Evolutionary conservation across 2,888 invertebrate species (phyloP).

Genomic region (Phengaris arion): DNA sequence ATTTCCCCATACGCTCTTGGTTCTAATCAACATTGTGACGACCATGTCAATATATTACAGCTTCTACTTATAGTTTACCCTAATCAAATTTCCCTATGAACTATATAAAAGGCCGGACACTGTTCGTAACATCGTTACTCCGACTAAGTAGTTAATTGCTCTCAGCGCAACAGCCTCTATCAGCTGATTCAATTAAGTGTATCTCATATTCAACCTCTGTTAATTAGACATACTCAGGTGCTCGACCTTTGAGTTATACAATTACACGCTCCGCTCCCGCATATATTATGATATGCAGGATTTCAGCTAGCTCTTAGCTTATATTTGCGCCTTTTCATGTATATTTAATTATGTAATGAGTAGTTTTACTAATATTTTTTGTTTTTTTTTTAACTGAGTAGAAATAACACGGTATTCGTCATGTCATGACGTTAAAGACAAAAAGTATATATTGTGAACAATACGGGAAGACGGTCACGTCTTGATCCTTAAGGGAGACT

Average conservation of each 20-base stretch:
- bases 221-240: conserved; percentile 48
- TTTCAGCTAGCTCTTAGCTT: neutral
- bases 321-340: neutral
- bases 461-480: too few relatives aligned
- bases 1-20: too few relatives aligned
- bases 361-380: too few relatives aligned
- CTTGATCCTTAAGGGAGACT: too few relatives aligned
- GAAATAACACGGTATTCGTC: too few relatives aligned
- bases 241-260: conserved; percentile 22
- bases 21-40: too few relatives aligned
- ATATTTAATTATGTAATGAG: too few relatives aligned
- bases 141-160: conserved; percentile 11
- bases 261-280: conserved; percentile 25
- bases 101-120: neutral
- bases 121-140: conserved; percentile 16
- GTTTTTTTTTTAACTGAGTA: too few relatives aligned
- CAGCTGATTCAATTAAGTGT: conserved; percentile 53
- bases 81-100: neutral
- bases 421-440: too few relatives aligned
- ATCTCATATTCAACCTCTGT: conserved; percentile 59
- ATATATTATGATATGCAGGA: conserved; percentile 16
- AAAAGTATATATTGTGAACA: too few relatives aligned
- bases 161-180: conserved; percentile 30
- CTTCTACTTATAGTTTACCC: neutral
- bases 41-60: neutral